Evolutionary conservation across 2,113 vertebrate species (phyloP), one percentile per base, ranked within the genome.

Genomic region (Oreochromis aureus): DNA sequence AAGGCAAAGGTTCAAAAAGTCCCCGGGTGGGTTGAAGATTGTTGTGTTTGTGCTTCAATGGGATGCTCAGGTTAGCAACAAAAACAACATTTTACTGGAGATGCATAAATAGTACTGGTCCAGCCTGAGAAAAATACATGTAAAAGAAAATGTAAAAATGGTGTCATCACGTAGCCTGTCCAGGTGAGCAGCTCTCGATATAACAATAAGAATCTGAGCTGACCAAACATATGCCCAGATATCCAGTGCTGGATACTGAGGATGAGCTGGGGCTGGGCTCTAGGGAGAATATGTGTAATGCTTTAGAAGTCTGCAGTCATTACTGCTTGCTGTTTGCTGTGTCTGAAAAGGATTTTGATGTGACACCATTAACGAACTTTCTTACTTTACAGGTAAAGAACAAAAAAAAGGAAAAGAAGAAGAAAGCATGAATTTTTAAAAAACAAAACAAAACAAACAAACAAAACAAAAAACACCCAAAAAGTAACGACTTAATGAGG

Each of bases 401-500:
- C 22, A 73, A 46, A 46, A 73, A 16, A 24, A 13, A 54, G 4
- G 3, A 16, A 1, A 6, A 41, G 2, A 4, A 27, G 24, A 66
- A 69, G 51, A 80, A 16, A 39, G n/a, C 13, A 16, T 11, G 3
- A 90, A 63, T 2, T 30, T 1, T 16, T 7, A 1, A 32, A 12
- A n/a, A 15, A 18, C 24, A 82, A 44, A 59, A 58, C 12, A 39
- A 61, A 22, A 24, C 24, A 24, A 59, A 7, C 2, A 32, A 24
- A 24, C 22, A 24, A 24, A 24, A n/a, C 39, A 59, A 51, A 71
- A 30, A 30, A 59, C 11, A 48, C 19, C 5, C 13, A 3, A 89
- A 84, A 73, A 87, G 30, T 54, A 93, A 85, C 71, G 89, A 85
- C 24, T 85, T 89, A 69, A 90, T 80, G 76, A 89, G 78, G 51